Percentiles rank a stretch among this genome's conserved stretches.
These are phyloP conservation scores for Pangasius krempfi DNA, from an alignment of 2,797 vertebrate genomes.

Conservation along the genomic window DNA sequence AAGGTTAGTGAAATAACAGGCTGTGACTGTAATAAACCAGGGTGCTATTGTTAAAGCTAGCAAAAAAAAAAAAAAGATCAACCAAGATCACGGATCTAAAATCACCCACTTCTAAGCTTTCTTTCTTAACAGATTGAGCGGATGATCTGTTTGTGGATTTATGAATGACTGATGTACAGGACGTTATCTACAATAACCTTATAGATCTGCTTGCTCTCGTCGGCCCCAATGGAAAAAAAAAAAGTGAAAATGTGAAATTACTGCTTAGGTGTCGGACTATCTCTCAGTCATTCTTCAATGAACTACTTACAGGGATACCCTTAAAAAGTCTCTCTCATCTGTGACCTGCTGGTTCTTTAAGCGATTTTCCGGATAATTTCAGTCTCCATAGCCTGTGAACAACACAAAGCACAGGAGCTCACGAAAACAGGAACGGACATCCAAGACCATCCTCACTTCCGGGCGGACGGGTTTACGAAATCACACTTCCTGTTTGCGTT, in stretches of 20 bases:
- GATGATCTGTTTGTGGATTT: not conserved
- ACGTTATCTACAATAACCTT: not conserved
- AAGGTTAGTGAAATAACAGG: not conserved
- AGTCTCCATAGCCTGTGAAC: conserved; percentile 48
- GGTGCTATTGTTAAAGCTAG: not conserved
- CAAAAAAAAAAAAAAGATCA: too few species aligned
- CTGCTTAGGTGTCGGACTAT: not conserved
- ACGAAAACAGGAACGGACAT: conserved; percentile 50
- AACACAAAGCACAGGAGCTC: conserved; percentile 54
- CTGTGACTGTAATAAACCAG: not conserved
- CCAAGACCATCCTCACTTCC: conserved; percentile 45
- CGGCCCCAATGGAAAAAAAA: not conserved
- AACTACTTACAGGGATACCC: conserved; percentile 57
- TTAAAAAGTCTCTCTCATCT: conserved; percentile 51
- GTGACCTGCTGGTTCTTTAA: conserved; percentile 38
- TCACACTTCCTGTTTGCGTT: conserved; percentile 41
- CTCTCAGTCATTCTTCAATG: not conserved
- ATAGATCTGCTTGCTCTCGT: not conserved
- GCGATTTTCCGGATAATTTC: conserved; percentile 36
- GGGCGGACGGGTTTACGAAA: conserved; percentile 25
- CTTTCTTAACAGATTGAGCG: not conserved
- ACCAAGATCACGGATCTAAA: not conserved
- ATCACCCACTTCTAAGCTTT: not conserved
- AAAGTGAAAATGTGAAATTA: not conserved
- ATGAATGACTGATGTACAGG: conserved; percentile 27